Evolutionary conservation across 2,797 vertebrate species (phyloP), one percentile per base, ranked within the genome.

Genomic region (Lates japonicus): DNA sequence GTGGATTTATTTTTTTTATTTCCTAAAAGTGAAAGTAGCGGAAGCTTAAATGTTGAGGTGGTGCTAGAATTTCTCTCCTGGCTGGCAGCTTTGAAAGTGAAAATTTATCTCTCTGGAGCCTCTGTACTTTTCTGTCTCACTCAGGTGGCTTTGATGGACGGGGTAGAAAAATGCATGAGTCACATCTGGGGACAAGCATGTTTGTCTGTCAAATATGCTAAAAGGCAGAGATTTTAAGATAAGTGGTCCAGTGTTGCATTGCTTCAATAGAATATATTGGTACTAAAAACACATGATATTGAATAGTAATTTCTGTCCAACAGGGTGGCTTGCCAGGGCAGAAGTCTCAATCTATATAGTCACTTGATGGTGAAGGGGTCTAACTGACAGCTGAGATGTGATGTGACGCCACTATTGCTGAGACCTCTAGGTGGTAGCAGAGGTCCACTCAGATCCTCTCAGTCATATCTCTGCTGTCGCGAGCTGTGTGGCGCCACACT

Each of bases 401-500:
- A 74, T 60, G 37, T 39, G 39, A 79, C 5, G 62, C 74, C 63
- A 67, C 31, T 49, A 76, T 62, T 1, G 3, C 11, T 4, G 5
- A 44, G 39, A 60, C 87, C 95, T 94, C 91, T 88, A 88, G 95
- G 93, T 95, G 94, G 95, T 79, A 95, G 94, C 92, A 96, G 88
- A 95, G 94, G 76, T 95, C 94, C 81, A 92, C 79, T 76, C 58
- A 84, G 85, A 83, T 52, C 55, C 65, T 44, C 25, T 55, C 12
- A 0, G 63, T 69, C 52, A 1, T 9, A 13, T 35, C 70, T 55
- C 29, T 70, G 69, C 51, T 62, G 65, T 55, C 31, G 54, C 60
- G 19, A 74, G 69, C 69, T 62, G 20, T 16, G 6, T 62, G 86
- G 71, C 88, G 82, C 70, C 84, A 81, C 4, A 33, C 29, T 69